Evolutionary conservation across 37 sponge, comb jelly and placozoan species (phyloP).

Genomic region (Chondrosia reniformis): DNA sequence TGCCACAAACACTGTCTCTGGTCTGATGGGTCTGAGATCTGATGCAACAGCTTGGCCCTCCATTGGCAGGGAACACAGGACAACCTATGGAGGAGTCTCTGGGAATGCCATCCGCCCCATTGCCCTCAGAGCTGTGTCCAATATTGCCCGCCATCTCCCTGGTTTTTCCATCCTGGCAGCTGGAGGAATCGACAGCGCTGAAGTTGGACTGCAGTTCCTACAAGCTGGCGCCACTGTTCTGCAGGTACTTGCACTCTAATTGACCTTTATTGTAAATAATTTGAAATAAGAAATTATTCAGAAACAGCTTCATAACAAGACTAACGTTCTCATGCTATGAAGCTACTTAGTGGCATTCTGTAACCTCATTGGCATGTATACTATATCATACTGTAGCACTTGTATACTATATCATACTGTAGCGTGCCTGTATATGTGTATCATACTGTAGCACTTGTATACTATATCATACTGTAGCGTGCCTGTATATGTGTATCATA

Average conservation of each 20-base stretch:
- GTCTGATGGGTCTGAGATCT: conserved; percentile 82
- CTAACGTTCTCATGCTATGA: too few species aligned
- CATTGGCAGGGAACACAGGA: conserved; percentile 70
- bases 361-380: too few species aligned
- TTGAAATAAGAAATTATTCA: too few species aligned
- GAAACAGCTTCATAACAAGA: too few species aligned
- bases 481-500: too few species aligned
- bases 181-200: conserved; percentile 89
- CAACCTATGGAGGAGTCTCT: conserved; percentile 91
- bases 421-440: too few species aligned
- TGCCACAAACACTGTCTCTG: conserved; percentile 93
- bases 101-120: conserved; percentile 89
- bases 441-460: too few species aligned
- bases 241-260: conserved; percentile 59
- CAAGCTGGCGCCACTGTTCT: conserved; percentile 83
- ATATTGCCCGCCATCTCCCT: conserved; percentile 72
- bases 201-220: conserved; percentile 86
- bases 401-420: too few species aligned
- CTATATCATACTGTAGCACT: too few species aligned
- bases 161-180: conserved; percentile 89
- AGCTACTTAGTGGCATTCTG: too few species aligned
- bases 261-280: too few species aligned
- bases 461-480: too few species aligned
- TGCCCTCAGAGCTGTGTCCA: conserved; percentile 84
- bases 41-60: conserved; percentile 79